These are phyloP conservation scores for Sebastiscus albofasciatus DNA, from an alignment of 2,797 vertebrate species.

Conservation along the genomic window DNA sequence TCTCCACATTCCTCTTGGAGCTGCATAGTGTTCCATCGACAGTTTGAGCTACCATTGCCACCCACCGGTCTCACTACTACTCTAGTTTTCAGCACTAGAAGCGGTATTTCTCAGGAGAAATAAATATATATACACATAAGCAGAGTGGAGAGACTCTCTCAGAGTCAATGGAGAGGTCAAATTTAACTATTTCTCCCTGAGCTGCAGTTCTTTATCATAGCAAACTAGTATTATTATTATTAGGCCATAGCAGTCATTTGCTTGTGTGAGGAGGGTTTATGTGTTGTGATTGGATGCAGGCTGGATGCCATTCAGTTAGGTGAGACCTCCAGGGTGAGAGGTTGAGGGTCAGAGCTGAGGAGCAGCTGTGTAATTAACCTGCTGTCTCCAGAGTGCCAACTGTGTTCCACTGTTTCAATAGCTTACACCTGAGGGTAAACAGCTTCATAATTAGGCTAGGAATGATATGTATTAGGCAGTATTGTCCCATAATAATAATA, in stretches of 20 bases:
- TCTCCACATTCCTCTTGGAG: slow-evolving; percentile 53
- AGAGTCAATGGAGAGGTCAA: not conserved
- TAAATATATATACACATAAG: not conserved
- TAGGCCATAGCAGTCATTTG: not conserved
- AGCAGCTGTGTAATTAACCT: slow-evolving; percentile 51
- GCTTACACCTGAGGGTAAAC: slow-evolving; percentile 13
- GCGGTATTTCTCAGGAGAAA: slow-evolving; percentile 68
- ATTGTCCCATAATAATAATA: not conserved
- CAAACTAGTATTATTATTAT: not conserved
- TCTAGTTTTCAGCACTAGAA: slow-evolving; percentile 62
- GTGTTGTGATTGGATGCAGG: not conserved
- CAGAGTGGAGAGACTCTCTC: not conserved
- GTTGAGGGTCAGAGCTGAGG: slow-evolving; percentile 40
- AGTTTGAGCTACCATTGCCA: slow-evolving; percentile 44
- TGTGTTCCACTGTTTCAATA: not conserved
- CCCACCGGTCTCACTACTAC: slow-evolving; percentile 69
- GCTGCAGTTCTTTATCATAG: not conserved
- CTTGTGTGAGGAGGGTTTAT: not conserved
- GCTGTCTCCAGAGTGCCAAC: slow-evolving; percentile 14
- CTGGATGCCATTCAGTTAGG: slow-evolving; percentile 1
- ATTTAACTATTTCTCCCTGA: not conserved
- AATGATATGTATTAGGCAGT: not conserved
- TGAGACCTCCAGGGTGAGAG: slow-evolving; percentile 20
- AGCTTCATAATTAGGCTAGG: not conserved
- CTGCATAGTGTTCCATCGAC: slow-evolving; percentile 30